Conservation (phyloP, 2,797 vertebrate species). For the Hyperoplus immaculatus region DNA sequence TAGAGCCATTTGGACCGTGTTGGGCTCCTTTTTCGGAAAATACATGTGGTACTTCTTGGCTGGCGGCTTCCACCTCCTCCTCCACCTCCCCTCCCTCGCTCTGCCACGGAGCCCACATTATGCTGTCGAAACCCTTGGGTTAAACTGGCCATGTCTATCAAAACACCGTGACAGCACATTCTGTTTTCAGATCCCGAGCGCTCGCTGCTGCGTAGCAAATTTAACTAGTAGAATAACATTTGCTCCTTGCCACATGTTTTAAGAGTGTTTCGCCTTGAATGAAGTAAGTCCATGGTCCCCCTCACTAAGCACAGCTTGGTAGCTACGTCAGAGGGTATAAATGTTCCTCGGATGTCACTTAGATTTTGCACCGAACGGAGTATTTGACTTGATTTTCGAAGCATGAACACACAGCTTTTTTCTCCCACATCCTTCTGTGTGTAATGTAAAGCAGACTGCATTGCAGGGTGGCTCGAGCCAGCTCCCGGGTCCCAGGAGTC, state of each 20-base stretch:
- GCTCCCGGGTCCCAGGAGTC: constrained; percentile 81
- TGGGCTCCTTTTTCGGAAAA: constrained; percentile 80
- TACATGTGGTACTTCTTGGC: constrained; percentile 79
- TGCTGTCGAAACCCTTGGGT: constrained; percentile 71
- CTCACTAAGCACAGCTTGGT: constrained; percentile 64
- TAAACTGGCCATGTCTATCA: constrained; percentile 82
- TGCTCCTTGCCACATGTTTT: constrained; percentile 67
- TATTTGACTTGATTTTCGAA: constrained; percentile 82
- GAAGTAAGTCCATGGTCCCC: constrained; percentile 72
- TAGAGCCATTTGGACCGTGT: constrained; percentile 72
- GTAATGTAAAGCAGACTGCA: constrained; percentile 86
- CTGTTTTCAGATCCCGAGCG: constrained; percentile 72
- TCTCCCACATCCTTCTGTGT: constrained; percentile 72
- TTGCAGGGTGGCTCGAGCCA: constrained; percentile 79
- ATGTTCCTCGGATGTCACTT: constrained; percentile 82
- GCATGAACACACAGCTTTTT: constrained; percentile 66
- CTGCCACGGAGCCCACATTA: constrained; percentile 65
- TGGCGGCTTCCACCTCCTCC: constrained; percentile 34
- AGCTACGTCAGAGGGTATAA: constrained; percentile 82
- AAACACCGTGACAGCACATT: constrained; percentile 79
- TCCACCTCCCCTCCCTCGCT: constrained; percentile 42
- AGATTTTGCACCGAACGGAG: constrained; percentile 78
- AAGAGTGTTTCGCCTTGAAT: constrained; percentile 73
- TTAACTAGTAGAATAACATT: constrained; percentile 75
- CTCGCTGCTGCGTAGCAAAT: constrained; percentile 51